These are phyloP conservation scores for Ricordea florida DNA, from an alignment of 92 coral and sea anemone genomes.

Conservation along the genomic window DNA sequence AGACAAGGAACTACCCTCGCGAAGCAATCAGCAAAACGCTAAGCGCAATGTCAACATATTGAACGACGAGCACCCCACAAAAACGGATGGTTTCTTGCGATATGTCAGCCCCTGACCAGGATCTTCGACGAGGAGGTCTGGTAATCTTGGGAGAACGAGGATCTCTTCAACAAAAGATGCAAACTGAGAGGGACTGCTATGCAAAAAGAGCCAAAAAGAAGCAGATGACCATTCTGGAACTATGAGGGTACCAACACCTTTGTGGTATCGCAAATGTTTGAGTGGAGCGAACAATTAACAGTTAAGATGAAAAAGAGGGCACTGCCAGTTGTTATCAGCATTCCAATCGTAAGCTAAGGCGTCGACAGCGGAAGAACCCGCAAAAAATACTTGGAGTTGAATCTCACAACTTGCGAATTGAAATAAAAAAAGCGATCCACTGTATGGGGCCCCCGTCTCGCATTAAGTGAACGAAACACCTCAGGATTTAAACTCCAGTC, in stretches of 20 bases:
- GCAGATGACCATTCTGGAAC: conserved; percentile 39
- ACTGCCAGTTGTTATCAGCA: no score
- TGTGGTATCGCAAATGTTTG: conserved; percentile 4
- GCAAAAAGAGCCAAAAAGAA: conserved; percentile 29
- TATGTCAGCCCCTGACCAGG: conserved; percentile 10
- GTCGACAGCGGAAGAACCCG: background rate
- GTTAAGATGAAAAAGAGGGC: no score
- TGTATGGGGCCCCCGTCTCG: no score
- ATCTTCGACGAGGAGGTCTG: conserved; percentile 10
- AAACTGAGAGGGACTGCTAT: conserved; percentile 11
- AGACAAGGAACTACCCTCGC: no score
- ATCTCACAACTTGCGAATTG: no score
- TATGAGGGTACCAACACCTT: conserved; percentile 35
- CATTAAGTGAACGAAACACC: no score
- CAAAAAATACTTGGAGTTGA: no score
- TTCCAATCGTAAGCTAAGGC: no score
- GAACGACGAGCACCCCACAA: conserved; percentile 22
- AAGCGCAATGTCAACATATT: conserved; percentile 8
- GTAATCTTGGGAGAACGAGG: conserved; percentile 8
- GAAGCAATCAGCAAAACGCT: background rate
- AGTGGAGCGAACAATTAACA: no score
- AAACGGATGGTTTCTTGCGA: conserved; percentile 17
- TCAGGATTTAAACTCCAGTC: no score
- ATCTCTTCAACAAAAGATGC: conserved; percentile 13
- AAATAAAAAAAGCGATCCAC: no score